Conservation (phyloP, 2,797 vertebrate species). For the Halcyon badia region DNA sequence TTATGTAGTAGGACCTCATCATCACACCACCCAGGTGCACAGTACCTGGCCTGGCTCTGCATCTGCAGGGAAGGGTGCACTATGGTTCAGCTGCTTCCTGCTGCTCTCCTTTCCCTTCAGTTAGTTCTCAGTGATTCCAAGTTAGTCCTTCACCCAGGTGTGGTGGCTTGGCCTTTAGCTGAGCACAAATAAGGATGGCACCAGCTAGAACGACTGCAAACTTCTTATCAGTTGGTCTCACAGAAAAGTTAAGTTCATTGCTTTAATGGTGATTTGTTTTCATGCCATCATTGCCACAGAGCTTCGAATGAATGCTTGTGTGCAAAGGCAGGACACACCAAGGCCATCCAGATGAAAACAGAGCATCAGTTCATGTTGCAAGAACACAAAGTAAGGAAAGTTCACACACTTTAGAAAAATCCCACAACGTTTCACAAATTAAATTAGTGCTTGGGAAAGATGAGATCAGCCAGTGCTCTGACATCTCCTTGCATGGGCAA, state of each 20-base stretch:
- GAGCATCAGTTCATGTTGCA: slow-evolving; percentile 13
- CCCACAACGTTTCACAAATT: slow-evolving; percentile 38
- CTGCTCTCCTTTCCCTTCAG: not conserved
- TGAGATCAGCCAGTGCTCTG: slow-evolving; percentile 13
- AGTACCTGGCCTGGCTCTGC: not conserved
- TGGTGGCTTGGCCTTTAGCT: not conserved
- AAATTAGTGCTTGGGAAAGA: slow-evolving; percentile 44
- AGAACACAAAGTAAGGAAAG: slow-evolving; percentile 17
- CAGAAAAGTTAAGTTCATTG: not conserved
- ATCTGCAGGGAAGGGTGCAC: not conserved
- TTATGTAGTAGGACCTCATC: not conserved
- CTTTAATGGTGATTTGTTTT: not conserved
- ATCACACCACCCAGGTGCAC: not conserved
- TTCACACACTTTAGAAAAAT: slow-evolving; percentile 50
- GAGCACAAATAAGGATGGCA: not conserved
- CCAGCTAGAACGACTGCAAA: not conserved
- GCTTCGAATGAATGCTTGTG: slow-evolving; percentile 23
- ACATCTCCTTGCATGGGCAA: not conserved
- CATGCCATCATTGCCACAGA: not conserved
- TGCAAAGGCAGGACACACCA: not conserved
- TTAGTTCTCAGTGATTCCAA: not conserved
- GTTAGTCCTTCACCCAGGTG: not conserved
- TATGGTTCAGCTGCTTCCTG: not conserved
- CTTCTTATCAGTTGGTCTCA: not conserved
- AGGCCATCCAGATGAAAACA: slow-evolving; percentile 9